Percentiles rank a stretch among this genome's conserved stretches.
Conservation (phyloP, 2,888 invertebrate species). For the Cyaniris semiargus region DNA sequence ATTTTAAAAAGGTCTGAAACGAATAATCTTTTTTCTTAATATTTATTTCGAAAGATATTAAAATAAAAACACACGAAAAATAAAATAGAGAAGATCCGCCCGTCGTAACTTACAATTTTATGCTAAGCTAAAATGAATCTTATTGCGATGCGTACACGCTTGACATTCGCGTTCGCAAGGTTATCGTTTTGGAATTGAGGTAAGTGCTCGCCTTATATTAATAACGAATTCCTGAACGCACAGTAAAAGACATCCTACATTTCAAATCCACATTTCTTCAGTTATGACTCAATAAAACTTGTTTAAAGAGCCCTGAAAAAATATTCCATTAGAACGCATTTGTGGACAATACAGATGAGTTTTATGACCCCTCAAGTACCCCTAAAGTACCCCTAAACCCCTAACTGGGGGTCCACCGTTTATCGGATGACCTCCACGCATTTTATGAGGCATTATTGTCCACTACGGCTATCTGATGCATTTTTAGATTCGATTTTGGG, state of each 20-base stretch:
- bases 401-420: slow-evolving; percentile 52
- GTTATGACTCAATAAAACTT: slow-evolving; percentile 8
- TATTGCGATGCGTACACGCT: no score
- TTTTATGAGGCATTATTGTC: slow-evolving; percentile 77
- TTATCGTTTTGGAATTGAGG: no score
- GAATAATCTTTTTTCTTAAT: no score
- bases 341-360: slow-evolving; percentile 42
- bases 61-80: no score
- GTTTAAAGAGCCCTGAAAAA: slow-evolving; percentile 27
- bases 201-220: no score
- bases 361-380: slow-evolving; percentile 42
- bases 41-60: no score
- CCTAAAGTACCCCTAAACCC: slow-evolving; percentile 40
- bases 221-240: neutral
- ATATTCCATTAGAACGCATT: slow-evolving; percentile 42
- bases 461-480: slow-evolving; percentile 63
- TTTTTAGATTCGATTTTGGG: slow-evolving; percentile 72
- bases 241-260: neutral
- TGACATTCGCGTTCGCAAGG: no score
- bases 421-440: slow-evolving; percentile 60
- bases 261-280: neutral
- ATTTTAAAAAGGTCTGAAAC: no score
- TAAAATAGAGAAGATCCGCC: no score
- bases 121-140: no score
- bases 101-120: no score